These are phyloP conservation scores for Saturnia pavonia DNA, from an alignment of 2,888 invertebrate species.

Conservation along the genomic window DNA sequence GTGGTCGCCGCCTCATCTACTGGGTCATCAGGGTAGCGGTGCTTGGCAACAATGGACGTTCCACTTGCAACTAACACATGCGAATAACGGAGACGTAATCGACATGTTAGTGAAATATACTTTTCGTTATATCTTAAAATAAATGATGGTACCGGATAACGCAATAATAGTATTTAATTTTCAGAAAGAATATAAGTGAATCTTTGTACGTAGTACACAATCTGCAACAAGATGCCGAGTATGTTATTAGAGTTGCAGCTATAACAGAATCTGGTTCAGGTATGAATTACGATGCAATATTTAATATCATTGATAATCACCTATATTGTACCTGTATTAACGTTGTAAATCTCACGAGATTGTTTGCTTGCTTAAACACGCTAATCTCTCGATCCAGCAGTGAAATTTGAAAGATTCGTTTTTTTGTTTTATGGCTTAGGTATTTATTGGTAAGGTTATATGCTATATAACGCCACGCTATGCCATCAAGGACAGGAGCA, in stretches of 20 bases:
- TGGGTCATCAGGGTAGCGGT: slow-evolving; percentile 87
- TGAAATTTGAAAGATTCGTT: too few species aligned
- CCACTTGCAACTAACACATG: slow-evolving; percentile 85
- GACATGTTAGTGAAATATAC: slow-evolving; percentile 50
- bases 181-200: slow-evolving; percentile 77
- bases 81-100: slow-evolving; percentile 54
- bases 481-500: too few species aligned
- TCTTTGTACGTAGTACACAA: slow-evolving; percentile 85
- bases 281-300: slow-evolving; percentile 30
- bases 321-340: slow-evolving; percentile 6
- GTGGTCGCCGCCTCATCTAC: slow-evolving; percentile 90
- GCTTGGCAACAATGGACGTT: slow-evolving; percentile 90
- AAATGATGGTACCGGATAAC: too few species aligned
- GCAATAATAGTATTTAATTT: slow-evolving; percentile 27
- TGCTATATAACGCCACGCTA: too few species aligned
- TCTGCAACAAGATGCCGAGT: slow-evolving; percentile 88
- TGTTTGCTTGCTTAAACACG: too few species aligned
- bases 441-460: too few species aligned
- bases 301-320: background rate
- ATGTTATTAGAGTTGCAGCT: slow-evolving; percentile 90
- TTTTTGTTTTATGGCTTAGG: too few species aligned
- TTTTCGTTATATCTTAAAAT: background rate
- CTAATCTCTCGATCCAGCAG: too few species aligned
- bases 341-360: too few species aligned
- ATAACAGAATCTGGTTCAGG: slow-evolving; percentile 87